Evolutionary conservation across 2,113 vertebrate genomes (phyloP), one percentile per base, ranked within the genome.

Genomic region (Sinocyclocheilus maitianheensis): DNA sequence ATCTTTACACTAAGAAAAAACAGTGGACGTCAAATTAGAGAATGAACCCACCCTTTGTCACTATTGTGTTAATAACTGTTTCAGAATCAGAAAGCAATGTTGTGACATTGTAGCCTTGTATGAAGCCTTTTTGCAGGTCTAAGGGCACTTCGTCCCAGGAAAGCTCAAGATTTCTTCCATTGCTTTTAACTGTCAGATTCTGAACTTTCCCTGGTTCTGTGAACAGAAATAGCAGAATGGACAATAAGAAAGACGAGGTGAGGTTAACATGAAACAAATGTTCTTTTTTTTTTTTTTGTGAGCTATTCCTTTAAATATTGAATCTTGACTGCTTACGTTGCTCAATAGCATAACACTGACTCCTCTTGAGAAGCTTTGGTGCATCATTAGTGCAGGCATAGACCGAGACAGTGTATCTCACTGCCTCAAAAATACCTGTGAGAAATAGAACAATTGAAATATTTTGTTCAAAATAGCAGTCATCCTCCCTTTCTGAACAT

Each of bases 331-430:
- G 7, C 92, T 89, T 81, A 95, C 94, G 5, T 37, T 43, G 26
- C 86, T 95, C 92, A 2, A n/a, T 18, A 22, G 87, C 58, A 43
- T 94, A 95, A 2, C 90, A 93, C 43, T 94, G 88, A 65, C 48
- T 87, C 67, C 55, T 91, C 20, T 92, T 83, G 0, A 94, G 81
- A 1, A 94, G 85, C 76, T 87, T 16, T 4, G 90, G 88, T 20
- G 89, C 81, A 20, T 20, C 81, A 3, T n/a, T 30, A 5, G 90
- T 92, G 88, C 94, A 95, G 90, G 85, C 89, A 4, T 90, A 93
- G 26, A 95, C 51, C 0, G 93, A 93, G 8, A 95, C 0, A 0
- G 24, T 81, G 84, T 94, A 94, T 77, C 91, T 90, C 48, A 63
- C 14, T 0, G 67, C 63, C n/a, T 2, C 2, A 9, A 94, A 89